Percentiles rank a stretch among this genome's conserved stretches.
phyloP scores from a whole-genome alignment of 2,113 vertebrate genomes.

The Taurulus bubalis region DNA sequence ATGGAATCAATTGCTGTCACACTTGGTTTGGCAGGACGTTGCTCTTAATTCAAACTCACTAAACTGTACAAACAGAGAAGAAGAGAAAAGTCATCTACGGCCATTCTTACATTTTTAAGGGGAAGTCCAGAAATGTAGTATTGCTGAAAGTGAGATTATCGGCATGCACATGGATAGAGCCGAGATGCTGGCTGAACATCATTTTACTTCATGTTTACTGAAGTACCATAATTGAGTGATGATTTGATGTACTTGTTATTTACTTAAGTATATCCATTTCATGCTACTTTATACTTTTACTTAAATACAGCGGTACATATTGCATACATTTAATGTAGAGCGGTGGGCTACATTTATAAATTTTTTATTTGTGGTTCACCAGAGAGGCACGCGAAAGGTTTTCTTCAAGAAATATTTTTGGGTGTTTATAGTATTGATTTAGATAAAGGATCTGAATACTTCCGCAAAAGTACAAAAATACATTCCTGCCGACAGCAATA shows the following conservation, averaged over 20 bases:
- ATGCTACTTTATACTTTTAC: too few species aligned
- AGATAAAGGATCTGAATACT: too few species aligned
- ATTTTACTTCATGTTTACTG: neutral
- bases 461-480: too few species aligned
- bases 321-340: neutral
- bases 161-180: neutral
- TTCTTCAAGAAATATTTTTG: too few species aligned
- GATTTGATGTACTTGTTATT: too few species aligned
- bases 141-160: neutral
- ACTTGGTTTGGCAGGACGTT: slow-evolving; percentile 13
- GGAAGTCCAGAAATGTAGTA: neutral
- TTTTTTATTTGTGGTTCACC: too few species aligned
- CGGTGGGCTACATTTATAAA: too few species aligned
- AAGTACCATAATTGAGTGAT: too few species aligned
- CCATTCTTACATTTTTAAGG: neutral
- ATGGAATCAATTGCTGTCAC: slow-evolving; percentile 11
- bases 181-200: neutral
- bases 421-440: too few species aligned
- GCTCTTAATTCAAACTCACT: slow-evolving; percentile 20
- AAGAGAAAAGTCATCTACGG: neutral
- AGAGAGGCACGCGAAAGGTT: too few species aligned
- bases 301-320: neutral
- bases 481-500: too few species aligned
- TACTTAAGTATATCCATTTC: too few species aligned
- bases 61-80: slow-evolving; percentile 4